Evolutionary conservation across 2,797 vertebrate species (phyloP), one percentile per base, ranked within the genome.

Genomic region (Varecia variegata): DNA sequence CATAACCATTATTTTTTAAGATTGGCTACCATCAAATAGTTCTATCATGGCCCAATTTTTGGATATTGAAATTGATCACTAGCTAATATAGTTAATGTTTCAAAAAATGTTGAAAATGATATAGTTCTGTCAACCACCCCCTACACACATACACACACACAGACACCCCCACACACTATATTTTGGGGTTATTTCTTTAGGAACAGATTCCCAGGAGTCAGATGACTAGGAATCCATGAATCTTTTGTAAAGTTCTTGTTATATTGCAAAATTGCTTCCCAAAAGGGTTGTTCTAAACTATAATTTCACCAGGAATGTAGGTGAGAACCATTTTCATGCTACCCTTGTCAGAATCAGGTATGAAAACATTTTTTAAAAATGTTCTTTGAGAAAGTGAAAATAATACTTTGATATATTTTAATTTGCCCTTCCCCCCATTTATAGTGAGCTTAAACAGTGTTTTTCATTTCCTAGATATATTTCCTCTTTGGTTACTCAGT

Each of bases 141-240:
- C 54, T 15, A 14, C 58, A 62, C 27, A 62, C 27, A 62, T 13
- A 21, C 12, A 9, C 9, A 62, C 30, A 21, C 12, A 9, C 9
- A n/a, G n/a, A n/a, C n/a, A n/a, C n/a, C n/a, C n/a, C n/a, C n/a
- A 62, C 30, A 21, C 12, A 9, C 9, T 95, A 30, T 88, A 65
- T 92, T 67, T 95, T 38, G 60, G 60, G 7, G 38, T 81, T 52
- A 81, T 93, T 91, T 73, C 62, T 88, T 89, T 89, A 93, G 65
- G 38, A 38, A 45, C 40, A 74, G 58, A 90, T 84, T 90, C 68
- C 52, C 45, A 62, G 38, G 65, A 93, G 54, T 94, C n/a, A 74
- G 77, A 56, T 90, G 40, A 38, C 45, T 81, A n/a, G 68, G 77
- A 93, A 85, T 82, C 67, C 60, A 35, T 50, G 84, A 40, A 60